These are phyloP conservation scores for Ormyrus nitidulus DNA, from an alignment of 2,888 invertebrate genomes.

Conservation along the genomic window DNA sequence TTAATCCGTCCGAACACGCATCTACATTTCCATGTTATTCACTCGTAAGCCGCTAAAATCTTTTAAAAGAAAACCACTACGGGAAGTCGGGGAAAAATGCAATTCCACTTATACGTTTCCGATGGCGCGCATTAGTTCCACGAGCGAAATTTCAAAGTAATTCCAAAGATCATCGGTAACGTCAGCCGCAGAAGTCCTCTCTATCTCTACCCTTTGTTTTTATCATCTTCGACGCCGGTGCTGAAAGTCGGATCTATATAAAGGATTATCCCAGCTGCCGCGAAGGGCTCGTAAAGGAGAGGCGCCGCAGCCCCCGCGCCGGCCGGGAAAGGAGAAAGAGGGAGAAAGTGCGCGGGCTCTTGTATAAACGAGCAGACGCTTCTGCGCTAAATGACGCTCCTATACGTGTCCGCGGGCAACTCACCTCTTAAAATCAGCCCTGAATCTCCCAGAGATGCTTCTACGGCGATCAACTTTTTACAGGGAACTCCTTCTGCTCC, in stretches of 20 bases:
- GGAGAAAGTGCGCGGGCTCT: conserved; percentile 18
- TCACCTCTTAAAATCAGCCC: conserved; percentile 51
- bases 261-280: conserved; percentile 49
- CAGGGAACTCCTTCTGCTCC: neutral
- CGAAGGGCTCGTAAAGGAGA: conserved; percentile 42
- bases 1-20: no score
- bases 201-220: conserved; percentile 32
- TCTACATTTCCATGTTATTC: no score
- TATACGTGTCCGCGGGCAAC: conserved; percentile 52
- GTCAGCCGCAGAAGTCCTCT: conserved; percentile 24
- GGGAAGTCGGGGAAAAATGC: neutral
- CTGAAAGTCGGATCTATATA: conserved; percentile 45
- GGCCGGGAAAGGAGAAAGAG: neutral
- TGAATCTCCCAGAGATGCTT: conserved; percentile 42
- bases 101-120: conserved; percentile 2
- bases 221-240: conserved; percentile 35
- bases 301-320: neutral
- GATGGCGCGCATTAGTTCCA: neutral
- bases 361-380: conserved; percentile 50
- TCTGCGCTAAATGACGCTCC: conserved; percentile 53
- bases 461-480: conserved; percentile 21
- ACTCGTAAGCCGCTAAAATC: no score
- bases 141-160: conserved; percentile 31
- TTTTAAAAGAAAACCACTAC: no score
- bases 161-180: conserved; percentile 27